A percentile compares a stretch with the other conserved stretches of the same genome.
Conservation (phyloP, 2,888 invertebrate species). For the Erpobdella octoculata region DNA sequence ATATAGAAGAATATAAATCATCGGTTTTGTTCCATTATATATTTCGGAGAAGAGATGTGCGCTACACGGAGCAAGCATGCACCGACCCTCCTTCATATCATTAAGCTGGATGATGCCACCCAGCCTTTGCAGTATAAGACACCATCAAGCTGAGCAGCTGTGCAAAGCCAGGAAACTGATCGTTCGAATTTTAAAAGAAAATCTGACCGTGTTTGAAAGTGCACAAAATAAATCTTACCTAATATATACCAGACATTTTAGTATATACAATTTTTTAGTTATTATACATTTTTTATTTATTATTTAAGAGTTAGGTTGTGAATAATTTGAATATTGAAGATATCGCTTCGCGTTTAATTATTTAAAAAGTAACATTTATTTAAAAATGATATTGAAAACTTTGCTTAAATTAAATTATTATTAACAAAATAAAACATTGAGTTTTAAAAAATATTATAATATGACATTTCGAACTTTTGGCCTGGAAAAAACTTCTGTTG, state of each 20-base stretch:
- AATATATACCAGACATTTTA: no score
- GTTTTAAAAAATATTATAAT: background rate
- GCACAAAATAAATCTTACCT: no score
- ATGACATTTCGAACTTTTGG: no score
- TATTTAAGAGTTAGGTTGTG: background rate
- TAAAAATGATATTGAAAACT: background rate
- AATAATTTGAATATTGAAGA: background rate
- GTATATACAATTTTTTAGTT: no score
- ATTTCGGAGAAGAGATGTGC: background rate
- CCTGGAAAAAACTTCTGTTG: no score
- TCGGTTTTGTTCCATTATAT: background rate
- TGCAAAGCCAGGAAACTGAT: background rate
- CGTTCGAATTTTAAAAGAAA: background rate
- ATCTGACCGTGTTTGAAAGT: no score
- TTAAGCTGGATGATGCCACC: background rate
- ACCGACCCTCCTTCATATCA: background rate
- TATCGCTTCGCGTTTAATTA: background rate
- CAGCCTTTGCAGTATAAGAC: background rate
- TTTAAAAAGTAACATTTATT: background rate
- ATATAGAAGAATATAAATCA: no score
- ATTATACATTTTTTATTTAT: background rate
- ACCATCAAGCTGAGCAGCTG: constrained; percentile 6
- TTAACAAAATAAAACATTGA: background rate
- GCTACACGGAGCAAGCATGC: no score
- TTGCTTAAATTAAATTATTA: background rate